Percentiles rank a stretch among this genome's conserved stretches.
phyloP scores from a whole-genome alignment of 2,113 vertebrate genomes.

The Hemiprocne comata region DNA sequence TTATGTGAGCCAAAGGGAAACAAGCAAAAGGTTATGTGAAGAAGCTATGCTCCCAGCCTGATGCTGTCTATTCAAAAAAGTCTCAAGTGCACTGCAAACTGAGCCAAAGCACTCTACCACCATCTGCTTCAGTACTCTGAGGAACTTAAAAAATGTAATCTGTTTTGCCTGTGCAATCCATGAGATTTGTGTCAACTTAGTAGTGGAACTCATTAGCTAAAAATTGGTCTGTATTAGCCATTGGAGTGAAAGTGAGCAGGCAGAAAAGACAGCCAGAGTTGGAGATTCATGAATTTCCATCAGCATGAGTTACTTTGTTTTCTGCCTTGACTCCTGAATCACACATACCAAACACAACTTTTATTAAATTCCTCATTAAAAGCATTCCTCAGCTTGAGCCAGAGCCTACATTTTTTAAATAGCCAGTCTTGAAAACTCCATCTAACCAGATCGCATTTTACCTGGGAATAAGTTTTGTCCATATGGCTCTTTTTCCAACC shows the following conservation, averaged over 20 bases:
- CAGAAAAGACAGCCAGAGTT: neutral
- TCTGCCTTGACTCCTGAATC: neutral
- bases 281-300: neutral
- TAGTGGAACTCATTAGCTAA: neutral
- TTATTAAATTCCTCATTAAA: neutral
- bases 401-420: neutral
- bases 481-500: neutral
- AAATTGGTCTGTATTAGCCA: neutral
- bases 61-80: neutral
- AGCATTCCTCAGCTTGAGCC: neutral
- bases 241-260: rapidly evolving
- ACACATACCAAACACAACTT: neutral
- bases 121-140: neutral
- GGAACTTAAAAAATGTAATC: neutral
- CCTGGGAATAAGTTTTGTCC: neutral
- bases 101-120: neutral
- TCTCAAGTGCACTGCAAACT: neutral
- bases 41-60: neutral
- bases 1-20: rapidly evolving
- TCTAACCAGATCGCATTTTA: neutral
- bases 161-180: neutral
- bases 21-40: neutral
- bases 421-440: neutral
- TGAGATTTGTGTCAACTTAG: neutral
- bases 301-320: neutral